Evolutionary conservation across 1,140 invertebrate species (phyloP), one percentile per base, ranked within the genome.

Genomic region (Pararge aegeria): DNA sequence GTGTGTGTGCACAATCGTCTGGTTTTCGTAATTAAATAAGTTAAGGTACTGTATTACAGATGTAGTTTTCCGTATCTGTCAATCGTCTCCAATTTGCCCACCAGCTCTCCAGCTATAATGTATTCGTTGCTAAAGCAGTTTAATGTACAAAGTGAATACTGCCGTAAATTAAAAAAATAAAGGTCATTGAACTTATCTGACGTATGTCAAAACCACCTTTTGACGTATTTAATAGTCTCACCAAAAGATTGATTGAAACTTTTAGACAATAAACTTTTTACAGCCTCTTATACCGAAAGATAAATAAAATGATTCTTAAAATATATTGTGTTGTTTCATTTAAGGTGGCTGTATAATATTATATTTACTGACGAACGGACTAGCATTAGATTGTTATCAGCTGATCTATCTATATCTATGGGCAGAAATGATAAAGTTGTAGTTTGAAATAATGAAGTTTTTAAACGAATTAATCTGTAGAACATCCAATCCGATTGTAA

Each of bases 221-320:
- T 66, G 73, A 57, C 55, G 73, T 83, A 78, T 73, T 70, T 64
- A 6, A 12, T 30, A 34, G 30, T 34, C 56, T 66, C 16, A 80
- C 73, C 68, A 81, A 84, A 82, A 76, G 74, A 81, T 82, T 80
- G 75, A 83, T 74, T 61, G 80, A 80, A 85, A 85, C 79, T 76
- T 83, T 83, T 85, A 80, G 86, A 89, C 86, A 89, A 89, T 89
- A 89, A 40, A 84, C 78, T 84, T 88, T 87, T 83, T 84, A 84
- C 86, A 89, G 75, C 77, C 82, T 81, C 82, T 83, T 88, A 78
- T 87, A 88, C 82, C 78, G 81, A 83, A 75, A 80, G 80, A 80
- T 83, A 77, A 85, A 85, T 83, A 81, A 88, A 85, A 80, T 77
- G 75, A 85, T 80, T 87, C 75, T 83, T 80, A 77, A 79, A 80